Conservation (phyloP, 1,140 invertebrate species). For the Drosophila persimilis region DNA sequence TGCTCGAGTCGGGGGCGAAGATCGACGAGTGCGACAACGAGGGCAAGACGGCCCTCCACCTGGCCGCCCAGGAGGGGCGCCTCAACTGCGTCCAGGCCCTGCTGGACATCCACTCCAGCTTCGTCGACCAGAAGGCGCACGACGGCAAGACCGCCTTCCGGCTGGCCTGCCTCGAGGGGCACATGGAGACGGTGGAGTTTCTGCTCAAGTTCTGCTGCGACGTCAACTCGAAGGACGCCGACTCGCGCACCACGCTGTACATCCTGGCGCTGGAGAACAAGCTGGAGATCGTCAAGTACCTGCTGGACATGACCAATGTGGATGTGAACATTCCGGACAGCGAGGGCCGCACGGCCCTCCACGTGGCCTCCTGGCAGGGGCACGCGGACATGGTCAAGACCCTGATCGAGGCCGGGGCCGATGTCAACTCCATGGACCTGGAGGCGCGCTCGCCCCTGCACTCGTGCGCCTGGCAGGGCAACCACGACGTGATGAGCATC, state of each 20-base stretch:
- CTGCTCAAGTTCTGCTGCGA: conserved; percentile 91
- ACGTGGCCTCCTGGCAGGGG: conserved; percentile 95
- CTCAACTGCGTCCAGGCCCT: conserved; percentile 75
- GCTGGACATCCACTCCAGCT: conserved; percentile 75
- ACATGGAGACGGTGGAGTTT: conserved; percentile 91
- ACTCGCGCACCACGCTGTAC: conserved; percentile 95
- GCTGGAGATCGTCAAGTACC: conserved; percentile 91
- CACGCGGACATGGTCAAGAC: conserved; percentile 92
- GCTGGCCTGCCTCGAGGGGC: conserved; percentile 85
- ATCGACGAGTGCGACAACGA: conserved; percentile 97
- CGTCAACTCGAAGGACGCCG: conserved; percentile 94
- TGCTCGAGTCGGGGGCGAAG: conserved; percentile 95
- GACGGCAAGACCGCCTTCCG: conserved; percentile 97
- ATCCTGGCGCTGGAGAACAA: conserved; percentile 96
- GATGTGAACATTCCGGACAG: conserved; percentile 94
- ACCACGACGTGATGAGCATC: conserved; percentile 91
- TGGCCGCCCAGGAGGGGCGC: conserved; percentile 94
- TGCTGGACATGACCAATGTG: conserved; percentile 90
- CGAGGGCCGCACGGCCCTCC: conserved; percentile 95
- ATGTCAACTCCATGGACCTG: conserved; percentile 94
- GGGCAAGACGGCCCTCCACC: conserved; percentile 94
- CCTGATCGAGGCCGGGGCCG: conserved; percentile 89
- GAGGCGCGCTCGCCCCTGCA: conserved; percentile 95
- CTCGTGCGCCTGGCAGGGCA: conserved; percentile 97
- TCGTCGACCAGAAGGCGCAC: conserved; percentile 94